Evolutionary conservation across 2,113 vertebrate genomes (phyloP).

Genomic region (Athene cunicularia): DNA sequence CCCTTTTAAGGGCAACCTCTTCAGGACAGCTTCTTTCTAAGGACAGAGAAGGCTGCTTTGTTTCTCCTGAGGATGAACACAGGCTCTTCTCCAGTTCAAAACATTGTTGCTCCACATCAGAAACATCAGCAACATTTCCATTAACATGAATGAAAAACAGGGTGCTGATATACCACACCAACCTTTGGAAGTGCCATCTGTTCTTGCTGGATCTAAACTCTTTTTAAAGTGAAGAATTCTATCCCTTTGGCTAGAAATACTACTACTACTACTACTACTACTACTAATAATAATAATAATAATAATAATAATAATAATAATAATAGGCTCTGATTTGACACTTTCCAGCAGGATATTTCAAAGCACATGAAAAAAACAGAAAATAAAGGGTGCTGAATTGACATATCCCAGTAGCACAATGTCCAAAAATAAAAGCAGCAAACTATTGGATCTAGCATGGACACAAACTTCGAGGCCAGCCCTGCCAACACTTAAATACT

Average conservation of each 20-base stretch:
- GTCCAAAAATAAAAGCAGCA: neutral
- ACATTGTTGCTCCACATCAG: neutral
- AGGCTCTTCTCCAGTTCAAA: neutral
- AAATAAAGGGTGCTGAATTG: neutral
- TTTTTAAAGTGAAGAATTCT: neutral
- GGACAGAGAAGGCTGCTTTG: neutral
- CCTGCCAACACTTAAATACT: neutral
- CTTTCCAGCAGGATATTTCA: neutral
- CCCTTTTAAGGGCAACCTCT: slow-evolving; percentile 50
- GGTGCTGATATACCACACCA: neutral
- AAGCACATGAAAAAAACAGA: neutral
- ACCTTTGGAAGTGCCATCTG: neutral
- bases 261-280: too few species aligned
- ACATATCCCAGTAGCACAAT: neutral
- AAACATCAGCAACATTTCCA: neutral
- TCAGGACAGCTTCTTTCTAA: neutral
- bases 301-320: too few species aligned
- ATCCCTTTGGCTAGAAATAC: neutral
- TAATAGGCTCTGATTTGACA: neutral
- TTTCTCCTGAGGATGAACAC: neutral
- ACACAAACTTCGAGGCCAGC: neutral
- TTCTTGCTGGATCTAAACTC: neutral
- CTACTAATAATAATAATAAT: too few species aligned
- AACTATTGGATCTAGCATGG: neutral
- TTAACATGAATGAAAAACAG: neutral